Evolutionary conservation across 2,113 vertebrate genomes (phyloP).

Genomic region (Rhinolophus ferrumequinum): DNA sequence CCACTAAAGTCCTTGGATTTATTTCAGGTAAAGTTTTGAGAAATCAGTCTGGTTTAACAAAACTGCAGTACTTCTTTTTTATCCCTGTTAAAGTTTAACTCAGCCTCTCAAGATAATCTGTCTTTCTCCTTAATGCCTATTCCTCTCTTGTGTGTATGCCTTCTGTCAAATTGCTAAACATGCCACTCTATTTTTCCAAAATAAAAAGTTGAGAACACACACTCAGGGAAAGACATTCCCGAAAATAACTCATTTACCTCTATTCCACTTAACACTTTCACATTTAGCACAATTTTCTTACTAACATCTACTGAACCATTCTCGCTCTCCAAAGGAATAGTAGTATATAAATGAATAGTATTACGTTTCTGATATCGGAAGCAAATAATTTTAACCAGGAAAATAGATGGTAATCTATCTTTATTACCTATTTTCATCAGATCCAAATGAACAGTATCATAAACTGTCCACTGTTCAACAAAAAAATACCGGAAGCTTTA

Average conservation of each 20-base stretch:
- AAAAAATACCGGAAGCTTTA: neutral
- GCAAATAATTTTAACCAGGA: neutral
- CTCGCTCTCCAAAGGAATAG: neutral
- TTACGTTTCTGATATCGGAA: neutral
- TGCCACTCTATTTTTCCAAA: neutral
- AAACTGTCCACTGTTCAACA: neutral
- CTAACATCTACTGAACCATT: neutral
- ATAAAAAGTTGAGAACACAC: neutral
- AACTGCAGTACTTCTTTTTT: neutral
- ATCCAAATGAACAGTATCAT: neutral
- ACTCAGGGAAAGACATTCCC: neutral
- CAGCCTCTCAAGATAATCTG: neutral
- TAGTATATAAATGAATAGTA: neutral
- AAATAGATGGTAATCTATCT: neutral
- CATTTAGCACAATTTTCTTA: neutral
- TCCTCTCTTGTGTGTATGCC: fast-evolving
- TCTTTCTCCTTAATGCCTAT: neutral
- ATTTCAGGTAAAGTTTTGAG: neutral
- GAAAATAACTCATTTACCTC: neutral
- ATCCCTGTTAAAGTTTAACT: neutral
- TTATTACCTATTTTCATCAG: neutral
- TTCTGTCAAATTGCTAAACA: neutral
- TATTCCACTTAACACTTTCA: neutral
- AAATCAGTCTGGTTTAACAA: neutral
- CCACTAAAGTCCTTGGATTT: neutral